Percentiles rank a stretch among this genome's conserved stretches.
These are phyloP conservation scores for Caenorhabditis brenneri DNA, from an alignment of 1,140 invertebrate genomes.

Conservation along the genomic window DNA sequence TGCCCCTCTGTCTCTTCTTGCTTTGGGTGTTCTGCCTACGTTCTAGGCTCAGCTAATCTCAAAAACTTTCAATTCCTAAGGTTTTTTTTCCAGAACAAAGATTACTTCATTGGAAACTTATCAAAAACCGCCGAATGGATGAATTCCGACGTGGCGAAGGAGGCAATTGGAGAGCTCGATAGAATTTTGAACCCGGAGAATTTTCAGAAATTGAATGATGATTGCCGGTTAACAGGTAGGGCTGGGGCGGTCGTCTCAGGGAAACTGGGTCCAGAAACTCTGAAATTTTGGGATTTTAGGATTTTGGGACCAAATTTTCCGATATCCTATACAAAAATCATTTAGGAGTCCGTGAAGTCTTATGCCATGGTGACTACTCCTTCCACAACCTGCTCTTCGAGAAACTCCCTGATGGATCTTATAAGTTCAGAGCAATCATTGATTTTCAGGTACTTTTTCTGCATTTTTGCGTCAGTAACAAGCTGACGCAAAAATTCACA, in stretches of 20 bases:
- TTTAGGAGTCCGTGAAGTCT: slow-evolving; percentile 1
- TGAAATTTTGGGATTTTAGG: no score
- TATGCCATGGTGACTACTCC: slow-evolving; percentile 12
- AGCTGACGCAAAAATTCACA: no score
- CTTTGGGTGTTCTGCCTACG: no score
- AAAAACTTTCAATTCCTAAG: background rate
- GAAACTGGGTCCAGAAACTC: no score
- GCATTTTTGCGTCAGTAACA: no score
- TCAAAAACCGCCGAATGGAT: background rate
- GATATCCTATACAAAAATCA: no score
- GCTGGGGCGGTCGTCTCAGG: no score
- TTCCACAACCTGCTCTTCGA: slow-evolving; percentile 20
- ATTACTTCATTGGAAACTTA: background rate
- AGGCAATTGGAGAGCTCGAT: background rate
- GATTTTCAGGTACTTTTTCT: slow-evolving; percentile 32
- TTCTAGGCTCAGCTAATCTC: no score
- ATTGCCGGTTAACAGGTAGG: background rate
- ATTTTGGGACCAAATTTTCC: no score
- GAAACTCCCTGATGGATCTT: background rate
- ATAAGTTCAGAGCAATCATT: background rate
- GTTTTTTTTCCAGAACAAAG: background rate
- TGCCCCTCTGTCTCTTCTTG: no score
- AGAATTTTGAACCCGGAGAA: background rate
- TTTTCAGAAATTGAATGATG: background rate
- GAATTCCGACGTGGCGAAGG: background rate